phyloP scores from a whole-genome alignment of 2,113 vertebrate species.

The Larimichthys polyactis region DNA sequence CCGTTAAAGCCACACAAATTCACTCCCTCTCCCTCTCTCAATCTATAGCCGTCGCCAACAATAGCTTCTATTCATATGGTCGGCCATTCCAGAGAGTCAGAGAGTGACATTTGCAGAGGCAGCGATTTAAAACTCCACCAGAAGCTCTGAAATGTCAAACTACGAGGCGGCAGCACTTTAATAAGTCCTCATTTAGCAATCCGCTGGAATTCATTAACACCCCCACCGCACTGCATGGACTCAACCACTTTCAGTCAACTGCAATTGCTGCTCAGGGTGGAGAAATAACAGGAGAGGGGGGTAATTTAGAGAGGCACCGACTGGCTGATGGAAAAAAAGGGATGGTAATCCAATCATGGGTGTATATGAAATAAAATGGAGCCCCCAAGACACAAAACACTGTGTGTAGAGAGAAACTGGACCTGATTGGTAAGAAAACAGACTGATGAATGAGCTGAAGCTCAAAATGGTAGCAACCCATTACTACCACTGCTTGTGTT shows the following conservation, averaged over 20 bases:
- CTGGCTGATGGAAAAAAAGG: constrained; percentile 27
- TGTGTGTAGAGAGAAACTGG: constrained; percentile 35
- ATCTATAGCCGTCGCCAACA: constrained; percentile 46
- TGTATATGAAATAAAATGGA: constrained; percentile 56
- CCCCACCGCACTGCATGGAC: constrained; percentile 62
- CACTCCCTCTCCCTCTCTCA: constrained; percentile 4
- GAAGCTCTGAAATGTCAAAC: constrained; percentile 79
- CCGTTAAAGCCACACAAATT: constrained; percentile 32
- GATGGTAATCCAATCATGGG: constrained; percentile 70
- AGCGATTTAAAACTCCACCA: constrained; percentile 73
- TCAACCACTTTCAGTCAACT: constrained; percentile 59
- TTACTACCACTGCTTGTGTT: constrained; percentile 34
- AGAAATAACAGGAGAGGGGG: constrained; percentile 45
- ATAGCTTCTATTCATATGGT: constrained; percentile 57
- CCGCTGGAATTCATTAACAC: constrained; percentile 80
- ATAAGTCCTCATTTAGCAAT: constrained; percentile 79
- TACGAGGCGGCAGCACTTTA: constrained; percentile 69
- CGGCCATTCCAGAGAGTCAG: constrained; percentile 51
- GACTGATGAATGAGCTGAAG: constrained; percentile 45
- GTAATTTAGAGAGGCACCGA: constrained; percentile 9
- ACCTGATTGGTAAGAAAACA: constrained; percentile 36
- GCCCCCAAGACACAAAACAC: constrained; percentile 50
- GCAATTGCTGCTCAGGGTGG: constrained; percentile 41
- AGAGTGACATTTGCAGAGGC: constrained; percentile 76
- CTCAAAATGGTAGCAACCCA: constrained; percentile 25